A percentile compares a stretch with the other conserved stretches of the same genome.
Conservation (phyloP, 2,888 invertebrate genomes). For the Microctonus aethiopoides region DNA sequence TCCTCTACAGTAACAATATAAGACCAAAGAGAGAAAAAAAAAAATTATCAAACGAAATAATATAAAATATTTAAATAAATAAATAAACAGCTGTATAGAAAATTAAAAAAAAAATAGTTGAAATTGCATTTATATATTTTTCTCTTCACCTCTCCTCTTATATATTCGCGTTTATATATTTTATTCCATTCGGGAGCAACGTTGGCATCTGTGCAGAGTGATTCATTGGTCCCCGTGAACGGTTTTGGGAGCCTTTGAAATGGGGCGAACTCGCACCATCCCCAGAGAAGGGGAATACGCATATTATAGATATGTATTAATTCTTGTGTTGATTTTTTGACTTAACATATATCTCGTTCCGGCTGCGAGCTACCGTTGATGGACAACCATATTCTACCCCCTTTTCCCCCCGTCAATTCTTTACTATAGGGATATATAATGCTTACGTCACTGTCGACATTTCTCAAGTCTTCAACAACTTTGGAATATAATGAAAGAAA, state of each 20-base stretch:
- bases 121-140: conserved; percentile 8
- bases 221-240: conserved; percentile 41
- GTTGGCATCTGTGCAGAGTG: conserved; percentile 44
- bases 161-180: conserved; percentile 32
- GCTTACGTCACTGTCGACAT: conserved; percentile 36
- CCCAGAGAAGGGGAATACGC: conserved; percentile 9
- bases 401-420: too few species aligned
- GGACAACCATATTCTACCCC: conserved; percentile 23
- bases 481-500: neutral
- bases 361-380: conserved; percentile 48
- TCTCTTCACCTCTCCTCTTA: neutral
- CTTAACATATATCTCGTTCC: conserved; percentile 48
- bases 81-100: neutral
- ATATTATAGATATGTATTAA: conserved; percentile 7
- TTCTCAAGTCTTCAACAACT: neutral
- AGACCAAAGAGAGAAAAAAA: neutral
- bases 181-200: conserved; percentile 32
- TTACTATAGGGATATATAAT: too few species aligned
- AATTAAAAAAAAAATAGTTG: neutral
- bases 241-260: conserved; percentile 36
- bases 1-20: neutral
- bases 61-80: too few species aligned
- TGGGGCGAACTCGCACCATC: conserved; percentile 32
- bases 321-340: conserved; percentile 59
- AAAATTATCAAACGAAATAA: neutral